Base-by-base conservation (phyloP, 2,797 vertebrate species). In the Chaetophractus vellerosus region DNA sequence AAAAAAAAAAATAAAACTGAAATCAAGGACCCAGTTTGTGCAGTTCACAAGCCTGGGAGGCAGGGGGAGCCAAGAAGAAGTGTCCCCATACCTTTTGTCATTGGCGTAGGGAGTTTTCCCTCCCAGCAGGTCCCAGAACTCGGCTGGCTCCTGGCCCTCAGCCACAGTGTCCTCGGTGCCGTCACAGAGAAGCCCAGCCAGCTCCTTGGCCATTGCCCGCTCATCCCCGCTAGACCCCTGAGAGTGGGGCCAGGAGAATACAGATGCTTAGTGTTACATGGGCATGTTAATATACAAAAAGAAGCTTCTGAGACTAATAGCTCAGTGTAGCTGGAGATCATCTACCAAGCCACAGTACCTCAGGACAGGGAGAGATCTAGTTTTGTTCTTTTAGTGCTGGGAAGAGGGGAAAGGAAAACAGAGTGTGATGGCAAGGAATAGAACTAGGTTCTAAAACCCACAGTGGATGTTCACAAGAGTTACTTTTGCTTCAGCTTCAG, bases 151-250 rank as follows among this genome's bases (percentile, higher is more conserved):
- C 96, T 99, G 99, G 66, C 99, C 99, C 96, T 99, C 99, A 0
- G 98, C 99, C 95, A 99, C 98, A 2, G 98, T 97, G 92, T 99
- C 98, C 71, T 98, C 98, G 0, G 95, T 83, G 33, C 97, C 97
- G 4, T 96, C 96, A 41, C 98, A 98, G 78, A 99, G 97, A 81
- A 98, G 97, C 31, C 94, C 33, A 12, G 98, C 98, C 86, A 99
- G 93, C 92, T 99, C 98, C 97, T 99, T 99, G 0, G 99, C 99
- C 99, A 99, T 99, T 76, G 98, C 98, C 86, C 99, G 97, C 98
- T 99, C 99, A 55, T 99, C 99, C 55, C 99, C 99, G 48, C 99
- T 99, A 0, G 99, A 99, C 1, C 99, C 99, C 99, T 99, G 96
- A 15, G 33, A 75, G 90, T 2, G 45, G 63, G 59, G 57, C 6